Percentiles rank a stretch among this genome's conserved stretches.
phyloP scores from a whole-genome alignment of 2,797 vertebrate species.

The Notolabrus celidotus region DNA sequence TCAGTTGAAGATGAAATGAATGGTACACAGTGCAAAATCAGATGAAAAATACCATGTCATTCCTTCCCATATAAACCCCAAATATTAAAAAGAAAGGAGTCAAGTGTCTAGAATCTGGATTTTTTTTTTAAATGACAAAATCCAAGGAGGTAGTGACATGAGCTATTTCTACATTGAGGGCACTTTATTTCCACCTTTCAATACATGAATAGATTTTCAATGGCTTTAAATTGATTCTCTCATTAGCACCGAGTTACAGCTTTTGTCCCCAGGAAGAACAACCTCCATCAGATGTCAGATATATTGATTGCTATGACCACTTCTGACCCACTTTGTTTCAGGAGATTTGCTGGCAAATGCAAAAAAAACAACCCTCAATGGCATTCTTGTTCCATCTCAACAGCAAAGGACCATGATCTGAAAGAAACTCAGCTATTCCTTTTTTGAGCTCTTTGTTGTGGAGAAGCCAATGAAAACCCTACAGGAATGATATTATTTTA shows the following conservation, averaged over 20 bases:
- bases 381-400: background rate
- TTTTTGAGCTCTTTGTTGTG: background rate
- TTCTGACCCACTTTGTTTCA: background rate
- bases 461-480: constrained; percentile 10
- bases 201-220: background rate
- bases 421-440: constrained; percentile 16
- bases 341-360: background rate
- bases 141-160: too few relatives aligned
- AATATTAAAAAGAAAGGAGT: too few relatives aligned
- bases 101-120: too few relatives aligned
- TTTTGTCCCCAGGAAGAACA: too few relatives aligned
- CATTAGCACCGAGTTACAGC: background rate
- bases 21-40: background rate
- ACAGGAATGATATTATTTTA: background rate
- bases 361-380: background rate
- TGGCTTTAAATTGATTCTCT: background rate
- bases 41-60: background rate
- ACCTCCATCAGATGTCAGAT: too few relatives aligned
- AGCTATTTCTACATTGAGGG: too few relatives aligned
- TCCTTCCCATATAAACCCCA: too few relatives aligned
- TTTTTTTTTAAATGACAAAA: too few relatives aligned
- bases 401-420: background rate
- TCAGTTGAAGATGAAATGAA: background rate
- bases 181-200: background rate
- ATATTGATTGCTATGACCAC: background rate